phyloP scores from a whole-genome alignment of 2,888 invertebrate species.

The Drosophila kuntzei region DNA sequence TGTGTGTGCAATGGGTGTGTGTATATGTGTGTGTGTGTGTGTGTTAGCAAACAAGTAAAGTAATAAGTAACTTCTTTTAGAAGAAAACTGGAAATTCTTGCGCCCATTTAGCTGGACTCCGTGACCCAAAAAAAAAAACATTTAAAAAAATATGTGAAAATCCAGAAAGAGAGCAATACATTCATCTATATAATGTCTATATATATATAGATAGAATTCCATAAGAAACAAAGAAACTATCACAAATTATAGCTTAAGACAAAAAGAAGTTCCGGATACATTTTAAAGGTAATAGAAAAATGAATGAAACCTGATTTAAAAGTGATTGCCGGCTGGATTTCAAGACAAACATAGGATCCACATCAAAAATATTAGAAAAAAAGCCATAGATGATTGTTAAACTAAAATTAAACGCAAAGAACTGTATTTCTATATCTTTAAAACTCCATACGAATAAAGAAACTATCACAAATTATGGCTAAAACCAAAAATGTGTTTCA shows the following conservation, averaged over 20 bases:
- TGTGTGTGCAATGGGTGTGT: conserved; percentile 4
- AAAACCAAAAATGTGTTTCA: background rate
- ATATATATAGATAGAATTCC: background rate
- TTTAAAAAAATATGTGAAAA: background rate
- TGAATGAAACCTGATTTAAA: too few relatives aligned
- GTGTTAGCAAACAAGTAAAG: conserved; percentile 53
- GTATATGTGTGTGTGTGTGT: conserved; percentile 26
- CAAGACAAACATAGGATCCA: too few relatives aligned
- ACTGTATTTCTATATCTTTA: too few relatives aligned
- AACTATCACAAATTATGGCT: background rate
- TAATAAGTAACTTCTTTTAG: conserved; percentile 59
- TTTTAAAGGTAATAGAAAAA: background rate
- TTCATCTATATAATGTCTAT: background rate
- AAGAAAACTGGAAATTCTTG: conserved; percentile 75
- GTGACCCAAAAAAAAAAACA: conserved; percentile 68
- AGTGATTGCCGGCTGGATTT: too few relatives aligned
- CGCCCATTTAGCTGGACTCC: conserved; percentile 50
- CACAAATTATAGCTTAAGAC: background rate
- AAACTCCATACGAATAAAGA: too few relatives aligned
- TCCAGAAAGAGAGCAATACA: background rate
- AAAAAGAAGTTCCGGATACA: background rate
- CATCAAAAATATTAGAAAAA: too few relatives aligned
- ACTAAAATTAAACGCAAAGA: too few relatives aligned
- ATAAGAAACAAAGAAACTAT: background rate
- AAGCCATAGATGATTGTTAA: too few relatives aligned